Evolutionary conservation across 2,113 vertebrate genomes (phyloP), one percentile per base, ranked within the genome.

Genomic region (Nanorana parkeri): DNA sequence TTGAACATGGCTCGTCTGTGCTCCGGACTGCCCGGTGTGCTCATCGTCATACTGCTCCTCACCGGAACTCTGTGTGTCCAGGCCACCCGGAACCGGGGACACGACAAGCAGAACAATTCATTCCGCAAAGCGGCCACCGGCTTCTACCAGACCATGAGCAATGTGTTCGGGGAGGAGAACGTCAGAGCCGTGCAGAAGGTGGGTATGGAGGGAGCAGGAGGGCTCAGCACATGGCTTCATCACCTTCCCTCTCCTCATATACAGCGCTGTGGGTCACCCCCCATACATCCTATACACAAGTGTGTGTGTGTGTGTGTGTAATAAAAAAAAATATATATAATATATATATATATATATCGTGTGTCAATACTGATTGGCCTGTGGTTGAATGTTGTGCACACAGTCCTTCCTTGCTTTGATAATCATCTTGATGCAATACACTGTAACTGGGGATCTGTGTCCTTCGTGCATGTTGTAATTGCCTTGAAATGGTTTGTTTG

Each of bases 91-190:
- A 90, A 91, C 88, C 93, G 93, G 65, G 91, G 89, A 7, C 84
- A 92, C 65, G 85, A 93, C 2, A 93, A 94, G 84, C 94, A 91
- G 86, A 89, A 92, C 78, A 95, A 96, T 92, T 95, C 93, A 88
- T 89, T 96, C 85, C 95, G 94, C 83, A 93, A 95, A 81, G 92
- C 94, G 2, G 95, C 92, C 74, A 94, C 88, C 84, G 93, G 92
- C 15, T 86, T 98, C 80, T 96, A 96, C 81, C 96, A 97, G 85
- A 94, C 93, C 28, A 83, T 97, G 76, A 94, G 94, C 93, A 92
- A 90, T 79, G 86, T 96, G 1, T 94, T 96, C 85, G 96, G 97
- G 47, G 96, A 98, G 91, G 96, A 98, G 74, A 98, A 95, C 89
- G 96, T 97, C 81, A 89, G 94, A 85, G 91, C 92, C 11, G 77